phyloP scores from a whole-genome alignment of 2,888 invertebrate genomes.

The Conchocele bisecta region DNA sequence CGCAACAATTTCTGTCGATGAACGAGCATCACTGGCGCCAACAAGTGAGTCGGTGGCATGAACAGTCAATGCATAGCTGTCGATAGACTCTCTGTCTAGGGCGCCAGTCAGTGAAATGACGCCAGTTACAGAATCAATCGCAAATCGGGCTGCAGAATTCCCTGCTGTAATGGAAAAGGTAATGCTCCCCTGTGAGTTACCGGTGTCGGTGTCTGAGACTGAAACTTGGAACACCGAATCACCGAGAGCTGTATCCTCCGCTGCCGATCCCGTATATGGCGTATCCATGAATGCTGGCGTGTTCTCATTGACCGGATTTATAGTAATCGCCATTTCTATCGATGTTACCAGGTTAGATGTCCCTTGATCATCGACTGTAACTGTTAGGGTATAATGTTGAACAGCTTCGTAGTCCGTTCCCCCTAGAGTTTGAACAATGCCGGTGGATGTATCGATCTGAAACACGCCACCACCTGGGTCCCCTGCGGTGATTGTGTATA shows the following conservation, averaged over 20 bases:
- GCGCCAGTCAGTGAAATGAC: slow-evolving; percentile 41
- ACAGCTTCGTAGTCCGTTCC: slow-evolving; percentile 66
- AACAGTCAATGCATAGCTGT: slow-evolving; percentile 36
- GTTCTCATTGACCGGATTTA: slow-evolving; percentile 52
- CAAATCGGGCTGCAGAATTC: slow-evolving; percentile 40
- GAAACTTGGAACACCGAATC: slow-evolving; percentile 43
- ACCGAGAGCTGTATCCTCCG: slow-evolving; percentile 29
- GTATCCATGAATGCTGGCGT: slow-evolving; percentile 31
- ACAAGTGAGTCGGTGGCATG: slow-evolving; percentile 56
- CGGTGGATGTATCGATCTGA: slow-evolving; percentile 44
- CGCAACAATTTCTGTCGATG: slow-evolving; percentile 92
- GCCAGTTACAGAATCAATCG: slow-evolving; percentile 47
- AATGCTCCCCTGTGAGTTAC: slow-evolving; percentile 50
- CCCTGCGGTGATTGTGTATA: slow-evolving; percentile 57
- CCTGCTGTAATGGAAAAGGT: slow-evolving; percentile 41
- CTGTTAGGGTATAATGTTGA: slow-evolving; percentile 55
- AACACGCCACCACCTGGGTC: slow-evolving; percentile 56
- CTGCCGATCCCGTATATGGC: slow-evolving; percentile 27
- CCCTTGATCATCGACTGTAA: slow-evolving; percentile 65
- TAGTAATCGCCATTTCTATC: slow-evolving; percentile 40
- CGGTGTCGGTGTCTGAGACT: slow-evolving; percentile 68
- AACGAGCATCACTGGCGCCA: slow-evolving; percentile 84
- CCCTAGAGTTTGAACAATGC: slow-evolving; percentile 50
- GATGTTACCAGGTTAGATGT: slow-evolving; percentile 83
- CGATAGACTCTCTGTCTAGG: slow-evolving; percentile 44